A percentile compares a stretch with the other conserved stretches of the same genome.
These are phyloP conservation scores for Galeopsomyia nigrocyanea DNA, from an alignment of 2,888 invertebrate genomes.

Conservation along the genomic window DNA sequence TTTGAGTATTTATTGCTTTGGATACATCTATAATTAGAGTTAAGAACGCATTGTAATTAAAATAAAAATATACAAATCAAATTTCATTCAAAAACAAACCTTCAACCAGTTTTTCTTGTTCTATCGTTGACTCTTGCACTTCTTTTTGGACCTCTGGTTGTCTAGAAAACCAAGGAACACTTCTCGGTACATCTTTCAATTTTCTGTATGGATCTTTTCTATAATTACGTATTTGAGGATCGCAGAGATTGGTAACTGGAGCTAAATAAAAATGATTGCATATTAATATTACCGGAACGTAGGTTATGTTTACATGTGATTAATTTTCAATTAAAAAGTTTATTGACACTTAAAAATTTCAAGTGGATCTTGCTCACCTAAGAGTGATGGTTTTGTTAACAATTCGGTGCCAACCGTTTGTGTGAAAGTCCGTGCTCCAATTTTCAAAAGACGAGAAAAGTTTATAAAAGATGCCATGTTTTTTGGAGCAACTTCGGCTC, in stretches of 20 bases:
- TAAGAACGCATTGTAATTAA: neutral
- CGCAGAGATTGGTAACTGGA: slow-evolving; percentile 20
- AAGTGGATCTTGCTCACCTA: slow-evolving; percentile 50
- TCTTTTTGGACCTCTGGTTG: slow-evolving; percentile 52
- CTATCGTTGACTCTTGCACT: slow-evolving; percentile 52
- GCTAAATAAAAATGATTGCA: neutral
- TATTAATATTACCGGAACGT: neutral
- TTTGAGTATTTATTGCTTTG: slow-evolving; percentile 75
- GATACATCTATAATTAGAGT: slow-evolving; percentile 70
- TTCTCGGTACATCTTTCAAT: slow-evolving; percentile 38
- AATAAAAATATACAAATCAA: neutral
- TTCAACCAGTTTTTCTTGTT: slow-evolving; percentile 55
- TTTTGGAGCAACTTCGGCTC: slow-evolving; percentile 8
- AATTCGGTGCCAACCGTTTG: slow-evolving; percentile 49
- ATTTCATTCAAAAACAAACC: slow-evolving; percentile 49
- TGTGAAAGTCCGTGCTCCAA: slow-evolving; percentile 53
- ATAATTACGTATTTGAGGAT: slow-evolving; percentile 21
- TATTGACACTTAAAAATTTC: neutral
- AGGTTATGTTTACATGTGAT: slow-evolving; percentile 42
- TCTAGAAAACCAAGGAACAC: slow-evolving; percentile 57
- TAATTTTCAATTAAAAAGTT: neutral
- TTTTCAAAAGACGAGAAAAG: slow-evolving; percentile 54
- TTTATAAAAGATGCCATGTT: slow-evolving; percentile 57
- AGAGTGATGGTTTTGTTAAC: slow-evolving; percentile 48
- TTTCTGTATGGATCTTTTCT: slow-evolving; percentile 16